These are phyloP conservation scores for Podarcis raffonei DNA, from an alignment of 2,113 vertebrate species.

Conservation along the genomic window DNA sequence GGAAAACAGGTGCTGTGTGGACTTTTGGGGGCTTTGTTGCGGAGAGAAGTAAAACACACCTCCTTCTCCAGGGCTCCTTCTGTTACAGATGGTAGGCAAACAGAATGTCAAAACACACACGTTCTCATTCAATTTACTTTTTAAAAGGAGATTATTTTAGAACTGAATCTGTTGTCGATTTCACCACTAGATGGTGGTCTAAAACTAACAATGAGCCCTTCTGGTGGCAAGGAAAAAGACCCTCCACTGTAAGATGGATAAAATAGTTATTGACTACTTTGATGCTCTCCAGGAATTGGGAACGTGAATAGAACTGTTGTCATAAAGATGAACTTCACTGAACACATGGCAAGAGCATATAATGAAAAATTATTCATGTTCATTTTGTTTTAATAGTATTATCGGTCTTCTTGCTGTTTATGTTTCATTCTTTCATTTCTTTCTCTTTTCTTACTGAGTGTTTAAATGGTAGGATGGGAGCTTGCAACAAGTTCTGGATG, in stretches of 20 bases:
- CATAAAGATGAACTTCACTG: neutral
- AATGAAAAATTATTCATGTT: too few relatives aligned
- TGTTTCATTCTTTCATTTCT: neutral
- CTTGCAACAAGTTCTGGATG: too few relatives aligned
- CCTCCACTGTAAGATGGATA: neutral
- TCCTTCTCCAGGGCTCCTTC: neutral
- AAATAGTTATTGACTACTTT: neutral
- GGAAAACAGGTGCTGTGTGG: neutral
- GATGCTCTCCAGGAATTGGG: neutral
- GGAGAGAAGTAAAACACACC: neutral
- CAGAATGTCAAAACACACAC: neutral
- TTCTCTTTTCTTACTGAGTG: neutral
- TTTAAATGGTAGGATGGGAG: neutral
- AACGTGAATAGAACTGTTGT: neutral
- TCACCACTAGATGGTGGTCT: conserved; percentile 25
- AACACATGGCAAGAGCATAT: too few relatives aligned
- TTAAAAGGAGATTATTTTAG: neutral
- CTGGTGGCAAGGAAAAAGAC: neutral
- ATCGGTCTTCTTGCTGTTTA: neutral
- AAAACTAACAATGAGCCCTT: neutral
- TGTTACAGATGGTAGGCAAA: neutral
- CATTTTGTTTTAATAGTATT: neutral
- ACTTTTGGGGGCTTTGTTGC: neutral
- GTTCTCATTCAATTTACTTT: neutral
- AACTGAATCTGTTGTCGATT: neutral